Conservation (phyloP, 2,888 invertebrate species). For the Amphipoea lucens region DNA sequence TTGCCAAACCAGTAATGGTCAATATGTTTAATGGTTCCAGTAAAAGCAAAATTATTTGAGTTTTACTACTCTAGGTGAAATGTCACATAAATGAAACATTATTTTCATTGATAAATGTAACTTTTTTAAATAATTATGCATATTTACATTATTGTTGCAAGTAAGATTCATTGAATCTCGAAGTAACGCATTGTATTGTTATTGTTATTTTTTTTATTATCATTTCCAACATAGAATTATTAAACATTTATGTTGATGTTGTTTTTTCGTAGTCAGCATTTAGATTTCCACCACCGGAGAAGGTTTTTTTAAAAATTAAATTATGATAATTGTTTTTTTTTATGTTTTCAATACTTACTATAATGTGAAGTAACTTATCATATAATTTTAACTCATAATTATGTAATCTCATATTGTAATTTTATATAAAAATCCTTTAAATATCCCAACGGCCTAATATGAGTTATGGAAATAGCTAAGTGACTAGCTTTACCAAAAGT, state of each 20-base stretch:
- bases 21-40: background rate
- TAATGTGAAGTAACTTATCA: conserved; percentile 44
- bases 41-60: background rate
- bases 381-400: conserved; percentile 65
- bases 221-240: conserved; percentile 46
- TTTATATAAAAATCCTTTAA: conserved; percentile 67
- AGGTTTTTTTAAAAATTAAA: background rate
- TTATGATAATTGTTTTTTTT: conserved; percentile 26
- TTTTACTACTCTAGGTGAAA: conserved; percentile 26
- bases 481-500: conserved; percentile 78
- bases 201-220: conserved; percentile 51
- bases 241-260: conserved; percentile 52
- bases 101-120: conserved; percentile 43
- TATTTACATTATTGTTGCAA: conserved; percentile 53
- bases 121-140: conserved; percentile 38
- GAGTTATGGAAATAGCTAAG: conserved; percentile 58
- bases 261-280: conserved; percentile 63
- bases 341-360: conserved; percentile 34
- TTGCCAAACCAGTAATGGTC: background rate
- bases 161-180: conserved; percentile 73
- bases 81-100: conserved; percentile 30
- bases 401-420: conserved; percentile 84
- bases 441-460: conserved; percentile 74
- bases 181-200: conserved; percentile 49
- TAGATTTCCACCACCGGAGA: conserved; percentile 55